phyloP scores from a whole-genome alignment of 1,140 invertebrate species.

The Diabrotica undecimpunctata region DNA sequence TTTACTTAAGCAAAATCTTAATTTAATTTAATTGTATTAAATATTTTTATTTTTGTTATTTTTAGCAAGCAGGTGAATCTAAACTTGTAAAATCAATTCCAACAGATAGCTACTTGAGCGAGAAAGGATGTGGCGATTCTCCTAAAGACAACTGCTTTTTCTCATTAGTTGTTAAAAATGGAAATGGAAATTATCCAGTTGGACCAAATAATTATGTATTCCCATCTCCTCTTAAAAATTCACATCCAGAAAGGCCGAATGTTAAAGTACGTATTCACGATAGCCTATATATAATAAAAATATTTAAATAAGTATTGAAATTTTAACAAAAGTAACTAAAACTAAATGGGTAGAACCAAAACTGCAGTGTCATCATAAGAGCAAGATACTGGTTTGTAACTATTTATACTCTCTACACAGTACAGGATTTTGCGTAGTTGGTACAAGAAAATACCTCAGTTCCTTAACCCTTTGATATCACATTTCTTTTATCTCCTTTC shows the following conservation, averaged over 20 bases:
- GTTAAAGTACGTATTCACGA: slow-evolving; percentile 18
- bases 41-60: neutral
- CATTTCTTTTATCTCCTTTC: too few relatives aligned
- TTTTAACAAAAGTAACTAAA: neutral
- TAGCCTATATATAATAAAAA: neutral
- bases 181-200: slow-evolving; percentile 10
- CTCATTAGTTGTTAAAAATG: slow-evolving; percentile 24
- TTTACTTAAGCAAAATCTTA: too few relatives aligned
- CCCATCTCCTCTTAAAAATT: slow-evolving; percentile 26
- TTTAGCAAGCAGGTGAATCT: slow-evolving; percentile 25
- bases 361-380: neutral
- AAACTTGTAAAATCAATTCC: slow-evolving; percentile 22
- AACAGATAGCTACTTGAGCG: slow-evolving; percentile 22
- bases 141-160: slow-evolving; percentile 29
- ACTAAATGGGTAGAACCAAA: neutral
- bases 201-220: slow-evolving; percentile 31
- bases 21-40: too few relatives aligned
- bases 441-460: neutral
- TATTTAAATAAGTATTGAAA: neutral
- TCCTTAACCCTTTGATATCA: too few relatives aligned
- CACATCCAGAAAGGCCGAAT: slow-evolving; percentile 16
- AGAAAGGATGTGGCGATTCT: slow-evolving; percentile 22
- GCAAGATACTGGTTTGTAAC: neutral
- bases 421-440: neutral
- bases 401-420: neutral